These are phyloP conservation scores for Henricia sp. DNA, from an alignment of 53 echinoderm and acorn worm genomes.

Conservation along the genomic window DNA sequence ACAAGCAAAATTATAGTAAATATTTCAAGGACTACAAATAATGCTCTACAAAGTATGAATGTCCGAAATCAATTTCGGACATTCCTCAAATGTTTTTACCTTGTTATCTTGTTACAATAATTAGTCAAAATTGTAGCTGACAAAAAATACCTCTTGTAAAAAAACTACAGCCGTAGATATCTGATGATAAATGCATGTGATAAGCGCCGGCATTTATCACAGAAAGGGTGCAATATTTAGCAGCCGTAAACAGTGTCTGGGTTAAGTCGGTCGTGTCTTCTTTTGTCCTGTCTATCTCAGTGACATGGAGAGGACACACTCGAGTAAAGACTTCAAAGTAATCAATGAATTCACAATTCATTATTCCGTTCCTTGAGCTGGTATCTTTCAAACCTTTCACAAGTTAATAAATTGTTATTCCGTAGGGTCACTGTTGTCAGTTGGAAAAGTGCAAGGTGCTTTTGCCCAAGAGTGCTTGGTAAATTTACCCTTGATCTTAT, in stretches of 20 bases:
- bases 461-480: too few species aligned
- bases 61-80: neutral
- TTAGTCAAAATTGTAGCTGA: neutral
- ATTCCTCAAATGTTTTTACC: conserved; percentile 7
- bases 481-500: too few species aligned
- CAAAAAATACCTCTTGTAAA: too few species aligned
- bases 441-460: too few species aligned
- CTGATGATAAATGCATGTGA: conserved; percentile 18
- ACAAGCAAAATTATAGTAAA: too few species aligned
- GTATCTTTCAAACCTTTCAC: neutral
- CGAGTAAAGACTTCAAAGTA: neutral
- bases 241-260: conserved; percentile 9
- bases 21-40: too few species aligned
- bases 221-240: conserved; percentile 32
- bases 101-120: neutral
- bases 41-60: too few species aligned
- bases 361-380: neutral
- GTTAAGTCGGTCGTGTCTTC: neutral
- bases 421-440: neutral
- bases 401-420: conserved; percentile 13
- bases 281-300: conserved; percentile 6
- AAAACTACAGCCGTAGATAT: conserved; percentile 11
- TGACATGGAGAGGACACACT: conserved; percentile 26
- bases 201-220: conserved; percentile 24
- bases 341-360: neutral